Base-by-base conservation (phyloP, 2,113 vertebrate species). In the Tichodroma muraria region DNA sequence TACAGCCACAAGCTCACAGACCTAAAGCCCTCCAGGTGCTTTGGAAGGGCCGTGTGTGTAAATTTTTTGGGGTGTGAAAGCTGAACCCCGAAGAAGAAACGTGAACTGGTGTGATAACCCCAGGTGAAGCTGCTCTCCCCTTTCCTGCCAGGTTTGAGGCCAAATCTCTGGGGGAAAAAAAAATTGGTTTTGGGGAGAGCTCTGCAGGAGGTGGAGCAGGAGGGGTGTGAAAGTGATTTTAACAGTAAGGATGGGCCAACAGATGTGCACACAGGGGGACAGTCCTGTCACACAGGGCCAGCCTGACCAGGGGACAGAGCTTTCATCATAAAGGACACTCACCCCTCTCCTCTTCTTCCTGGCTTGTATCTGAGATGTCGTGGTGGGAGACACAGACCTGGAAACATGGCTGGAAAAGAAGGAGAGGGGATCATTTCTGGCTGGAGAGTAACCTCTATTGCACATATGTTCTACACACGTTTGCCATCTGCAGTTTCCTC, bases 271-370 rank as follows among this genome's bases (percentile, higher is more conserved):
- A 14, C 4, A 5, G 23, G 24, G 49, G 24, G 27, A 37, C 35
- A 70, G 15, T 35, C 20, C 28, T 25, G 38, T 45, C 42, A 61
- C 28, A 13, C 9, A 31, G 33, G 19, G 15, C n/a, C 61, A 61
- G 54, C 37, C 54, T 31, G 10, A 20, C 2, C 13, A 24, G 7
- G 45, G 42, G 40, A 52, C 37, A 28, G 22, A n/a, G 49, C 31
- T 38, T 40, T 6, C 57, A 23, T 5, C 1, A 0, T 3, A 31
- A 59, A 17, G 5, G 13, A n/a, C 57, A 97, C 98, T 99, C 96
- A 99, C 99, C 98, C 99, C 99, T 98, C 99, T 97, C 94, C 99
- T 98, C 96, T 99, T 99, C 98, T 99, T 99, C 90, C 99, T 98
- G 90, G 99, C 99, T 97, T 99, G 98, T 89, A 98, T 98, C 98